Conservation (phyloP, 2,888 invertebrate species). For the Sphaeridia pumilis region DNA sequence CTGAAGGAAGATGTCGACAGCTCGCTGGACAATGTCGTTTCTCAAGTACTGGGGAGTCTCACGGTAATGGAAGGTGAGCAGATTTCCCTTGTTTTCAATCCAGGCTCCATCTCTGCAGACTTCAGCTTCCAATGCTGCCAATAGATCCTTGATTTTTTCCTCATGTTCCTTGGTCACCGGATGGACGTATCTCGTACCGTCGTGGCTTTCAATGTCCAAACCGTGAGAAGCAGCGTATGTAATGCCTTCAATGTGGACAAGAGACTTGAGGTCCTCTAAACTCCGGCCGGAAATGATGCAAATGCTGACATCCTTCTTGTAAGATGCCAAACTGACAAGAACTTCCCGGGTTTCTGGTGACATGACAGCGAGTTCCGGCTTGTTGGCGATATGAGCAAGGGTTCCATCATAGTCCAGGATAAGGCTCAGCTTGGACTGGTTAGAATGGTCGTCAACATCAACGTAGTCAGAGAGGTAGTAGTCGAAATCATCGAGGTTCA, state of each 20-base stretch:
- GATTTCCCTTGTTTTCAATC: constrained; percentile 42
- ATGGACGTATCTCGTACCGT: constrained; percentile 41
- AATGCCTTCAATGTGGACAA: constrained; percentile 41
- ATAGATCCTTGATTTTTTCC: constrained; percentile 38
- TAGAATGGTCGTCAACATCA: constrained; percentile 31
- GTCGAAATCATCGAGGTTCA: constrained; percentile 41
- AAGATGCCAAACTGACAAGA: constrained; percentile 39
- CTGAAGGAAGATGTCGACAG: constrained; percentile 39
- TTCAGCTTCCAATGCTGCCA: constrained; percentile 38
- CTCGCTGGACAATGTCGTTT: constrained; percentile 38
- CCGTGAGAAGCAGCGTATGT: constrained; percentile 43
- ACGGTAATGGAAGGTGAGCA: constrained; percentile 42
- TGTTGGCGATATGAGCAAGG: constrained; percentile 41
- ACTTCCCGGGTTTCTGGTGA: constrained; percentile 41
- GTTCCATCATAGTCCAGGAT: constrained; percentile 44
- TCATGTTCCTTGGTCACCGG: constrained; percentile 42
- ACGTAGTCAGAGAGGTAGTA: constrained; percentile 39
- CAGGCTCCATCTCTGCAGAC: constrained; percentile 41
- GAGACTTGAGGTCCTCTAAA: constrained; percentile 40
- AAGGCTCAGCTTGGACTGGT: constrained; percentile 40
- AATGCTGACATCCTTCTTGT: constrained; percentile 40
- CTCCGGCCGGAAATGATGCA: constrained; percentile 42
- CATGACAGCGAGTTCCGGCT: constrained; percentile 41
- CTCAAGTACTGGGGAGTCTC: constrained; percentile 38
- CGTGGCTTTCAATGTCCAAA: constrained; percentile 42